Evolutionary conservation across 2,797 vertebrate species (phyloP), one percentile per base, ranked within the genome.

Genomic region (Melanotaenia trifasciata): DNA sequence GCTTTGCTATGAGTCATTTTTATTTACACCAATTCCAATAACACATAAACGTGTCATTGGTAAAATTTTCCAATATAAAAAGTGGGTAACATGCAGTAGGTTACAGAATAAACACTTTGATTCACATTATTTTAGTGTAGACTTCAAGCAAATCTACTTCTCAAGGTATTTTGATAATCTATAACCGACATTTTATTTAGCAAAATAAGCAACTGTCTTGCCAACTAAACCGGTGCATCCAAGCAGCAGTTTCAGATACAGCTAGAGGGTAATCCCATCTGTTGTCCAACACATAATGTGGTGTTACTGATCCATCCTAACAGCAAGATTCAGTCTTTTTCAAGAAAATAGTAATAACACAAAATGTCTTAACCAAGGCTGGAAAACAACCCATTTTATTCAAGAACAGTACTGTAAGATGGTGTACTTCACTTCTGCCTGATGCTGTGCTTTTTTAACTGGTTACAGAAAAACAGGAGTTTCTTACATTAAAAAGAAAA

Each of bases 21-120:
- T 86, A 80, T 86, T 74, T 50, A 77, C 64, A 76, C 67, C 70
- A 66, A 56, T 76, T 74, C 22, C 20, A 20, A 66, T 35, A 68
- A 7, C 1, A 74, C 32, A 36, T 61, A 32, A 50, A 47, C 14
- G 30, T 70, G 35, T 78, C n/a, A 53, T 56, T 72, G 65, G 32
- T 53, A 62, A 57, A 73, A 70, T 50, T 8, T 24, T 33, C 20
- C 70, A 22, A 58, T 18, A 58, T 18, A 58, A 84, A 74, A 84
- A 67, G 3, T 58, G 3, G 18, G 59, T 20, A 61, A 28, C 47
- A 66, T 64, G 20, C 22, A 80, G 20, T 45, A 45, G 30, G 12
- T 66, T 20, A 74, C 28, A 82, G 7, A 62, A 3, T 59, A 70
- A 38, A 12, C 24, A 43, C 11, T 26, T 32, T 30, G 18, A 33